phyloP scores from a whole-genome alignment of 2,888 invertebrate species.

The Tinea trinotella region DNA sequence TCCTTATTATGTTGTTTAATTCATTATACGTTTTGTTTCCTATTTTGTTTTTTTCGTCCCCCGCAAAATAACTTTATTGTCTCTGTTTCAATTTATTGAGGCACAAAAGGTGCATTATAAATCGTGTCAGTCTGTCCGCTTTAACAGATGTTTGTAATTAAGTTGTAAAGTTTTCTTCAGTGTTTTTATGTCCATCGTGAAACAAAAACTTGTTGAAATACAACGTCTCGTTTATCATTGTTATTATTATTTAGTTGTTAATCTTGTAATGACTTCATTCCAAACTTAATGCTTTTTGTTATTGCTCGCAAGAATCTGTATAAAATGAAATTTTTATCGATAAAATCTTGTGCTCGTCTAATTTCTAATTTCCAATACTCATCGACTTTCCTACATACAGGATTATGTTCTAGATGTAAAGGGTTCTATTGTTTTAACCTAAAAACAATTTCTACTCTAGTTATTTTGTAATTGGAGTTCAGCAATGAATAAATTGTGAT shows the following conservation, averaged over 20 bases:
- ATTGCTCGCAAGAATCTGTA: not conserved
- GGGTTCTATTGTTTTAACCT: not conserved
- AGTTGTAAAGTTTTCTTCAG: constrained; percentile 55
- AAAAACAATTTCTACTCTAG: not conserved
- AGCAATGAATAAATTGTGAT: not conserved
- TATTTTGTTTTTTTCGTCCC: constrained; percentile 36
- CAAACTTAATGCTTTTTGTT: not conserved
- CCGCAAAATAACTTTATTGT: constrained; percentile 59
- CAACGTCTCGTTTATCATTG: constrained; percentile 16
- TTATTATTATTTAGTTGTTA: constrained; percentile 14
- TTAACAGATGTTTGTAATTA: constrained; percentile 69
- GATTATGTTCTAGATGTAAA: constrained; percentile 29
- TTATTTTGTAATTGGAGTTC: not conserved
- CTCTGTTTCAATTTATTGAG: constrained; percentile 53
- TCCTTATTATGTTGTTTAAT: constrained; percentile 62
- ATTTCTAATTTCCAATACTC: constrained; percentile 50
- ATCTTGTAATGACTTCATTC: not conserved
- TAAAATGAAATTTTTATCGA: too few relatives aligned
- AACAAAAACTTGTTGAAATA: constrained; percentile 17
- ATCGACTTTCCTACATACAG: constrained; percentile 41
- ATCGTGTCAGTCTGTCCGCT: constrained; percentile 47
- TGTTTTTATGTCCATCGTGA: constrained; percentile 44
- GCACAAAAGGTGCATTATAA: constrained; percentile 57
- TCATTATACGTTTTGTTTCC: constrained; percentile 69
- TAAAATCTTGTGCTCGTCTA: too few relatives aligned